phyloP scores from a whole-genome alignment of 2,797 vertebrate genomes.

The Botia kubotai region DNA sequence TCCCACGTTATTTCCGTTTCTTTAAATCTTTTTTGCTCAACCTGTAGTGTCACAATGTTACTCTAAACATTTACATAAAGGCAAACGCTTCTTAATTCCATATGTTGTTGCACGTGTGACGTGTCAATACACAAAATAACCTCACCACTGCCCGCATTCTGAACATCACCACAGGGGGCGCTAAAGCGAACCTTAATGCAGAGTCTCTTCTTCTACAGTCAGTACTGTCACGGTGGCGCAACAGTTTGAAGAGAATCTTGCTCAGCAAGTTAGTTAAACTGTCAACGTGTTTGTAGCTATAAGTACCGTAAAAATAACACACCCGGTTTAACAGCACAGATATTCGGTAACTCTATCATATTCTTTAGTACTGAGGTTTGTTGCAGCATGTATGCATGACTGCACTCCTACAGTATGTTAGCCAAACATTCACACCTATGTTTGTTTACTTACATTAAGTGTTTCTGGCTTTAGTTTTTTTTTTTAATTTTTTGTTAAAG shows the following conservation, averaged over 20 bases:
- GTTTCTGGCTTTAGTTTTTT: slow-evolving; percentile 6
- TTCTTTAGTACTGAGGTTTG: slow-evolving; percentile 20
- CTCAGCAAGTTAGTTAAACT: slow-evolving; percentile 21
- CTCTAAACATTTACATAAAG: background rate
- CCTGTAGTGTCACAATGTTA: background rate
- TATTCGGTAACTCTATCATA: slow-evolving; percentile 12
- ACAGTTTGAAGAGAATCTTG: slow-evolving; percentile 27
- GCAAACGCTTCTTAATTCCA: background rate
- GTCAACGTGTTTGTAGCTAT: slow-evolving; percentile 7
- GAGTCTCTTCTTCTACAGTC: background rate
- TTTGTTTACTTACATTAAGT: background rate
- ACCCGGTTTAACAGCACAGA: slow-evolving; percentile 3
- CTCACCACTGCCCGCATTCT: background rate
- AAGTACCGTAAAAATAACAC: background rate
- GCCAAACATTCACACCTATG: background rate
- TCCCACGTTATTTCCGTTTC: background rate
- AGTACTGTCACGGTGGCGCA: background rate
- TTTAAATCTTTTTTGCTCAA: background rate
- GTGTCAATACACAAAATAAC: background rate
- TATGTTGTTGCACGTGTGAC: background rate
- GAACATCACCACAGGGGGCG: background rate
- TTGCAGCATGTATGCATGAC: background rate
- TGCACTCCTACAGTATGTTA: background rate
- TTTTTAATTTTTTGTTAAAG: slow-evolving; percentile 7
- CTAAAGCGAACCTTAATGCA: background rate